Evolutionary conservation across 2,888 invertebrate genomes (phyloP).

Genomic region (Oeneis ivallda): DNA sequence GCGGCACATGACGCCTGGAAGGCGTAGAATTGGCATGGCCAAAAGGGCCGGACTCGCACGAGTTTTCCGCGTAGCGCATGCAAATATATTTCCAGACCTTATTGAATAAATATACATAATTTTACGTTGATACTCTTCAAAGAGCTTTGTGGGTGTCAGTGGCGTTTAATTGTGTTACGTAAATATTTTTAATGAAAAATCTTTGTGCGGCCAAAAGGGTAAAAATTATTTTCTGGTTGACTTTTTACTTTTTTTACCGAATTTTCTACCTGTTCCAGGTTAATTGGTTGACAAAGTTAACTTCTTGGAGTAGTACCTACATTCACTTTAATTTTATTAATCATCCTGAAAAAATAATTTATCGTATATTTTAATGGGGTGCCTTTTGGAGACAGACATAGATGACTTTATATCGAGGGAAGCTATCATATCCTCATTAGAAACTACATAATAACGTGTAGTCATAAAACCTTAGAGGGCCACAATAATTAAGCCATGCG

Average conservation of each 20-base stretch:
- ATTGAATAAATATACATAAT: conserved; percentile 42
- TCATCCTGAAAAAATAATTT: not conserved
- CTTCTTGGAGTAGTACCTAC: not conserved
- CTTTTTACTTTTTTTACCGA: not conserved
- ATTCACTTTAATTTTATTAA: not conserved
- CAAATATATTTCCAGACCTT: conserved; percentile 36
- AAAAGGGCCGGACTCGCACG: conserved; percentile 25
- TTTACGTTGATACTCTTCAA: conserved; percentile 34
- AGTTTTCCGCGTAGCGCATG: conserved; percentile 29
- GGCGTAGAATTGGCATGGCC: not conserved
- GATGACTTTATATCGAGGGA: no score
- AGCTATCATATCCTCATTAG: no score
- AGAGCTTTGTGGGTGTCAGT: conserved; percentile 28
- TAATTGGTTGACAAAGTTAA: not conserved
- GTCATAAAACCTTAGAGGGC: no score
- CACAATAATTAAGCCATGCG: no score
- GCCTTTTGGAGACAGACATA: no score
- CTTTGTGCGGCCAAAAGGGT: not conserved
- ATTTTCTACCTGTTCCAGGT: not conserved
- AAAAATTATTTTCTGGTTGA: not conserved
- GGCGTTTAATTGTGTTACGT: conserved; percentile 18
- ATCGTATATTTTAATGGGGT: no score
- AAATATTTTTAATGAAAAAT: conserved; percentile 13
- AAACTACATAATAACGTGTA: no score
- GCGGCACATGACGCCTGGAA: not conserved